Evolutionary conservation across 2,797 vertebrate genomes (phyloP).

Genomic region (Eupleurogrammus muticus): DNA sequence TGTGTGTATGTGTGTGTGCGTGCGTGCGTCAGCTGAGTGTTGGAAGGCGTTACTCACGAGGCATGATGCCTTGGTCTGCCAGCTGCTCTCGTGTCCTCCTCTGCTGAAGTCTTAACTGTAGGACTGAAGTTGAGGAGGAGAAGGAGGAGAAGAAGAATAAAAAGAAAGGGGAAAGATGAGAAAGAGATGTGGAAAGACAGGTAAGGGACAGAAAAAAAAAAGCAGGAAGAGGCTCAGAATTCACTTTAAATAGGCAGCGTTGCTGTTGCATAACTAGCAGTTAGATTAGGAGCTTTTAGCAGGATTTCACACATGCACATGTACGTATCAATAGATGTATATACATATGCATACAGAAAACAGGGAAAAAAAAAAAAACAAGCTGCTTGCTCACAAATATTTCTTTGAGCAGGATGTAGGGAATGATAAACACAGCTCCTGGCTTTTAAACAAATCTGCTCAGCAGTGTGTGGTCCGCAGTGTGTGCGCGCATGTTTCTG

Average conservation of each 20-base stretch:
- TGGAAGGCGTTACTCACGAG: constrained; percentile 90
- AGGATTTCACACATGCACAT: constrained; percentile 10
- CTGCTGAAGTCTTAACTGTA: constrained; percentile 98
- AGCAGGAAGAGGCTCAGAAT: constrained; percentile 66
- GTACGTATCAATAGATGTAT: constrained; percentile 8
- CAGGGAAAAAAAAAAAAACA: constrained; percentile 45
- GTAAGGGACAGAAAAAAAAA: constrained; percentile 55
- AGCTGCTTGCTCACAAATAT: constrained; percentile 79
- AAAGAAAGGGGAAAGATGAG: constrained; percentile 39
- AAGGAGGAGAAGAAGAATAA: constrained; percentile 27
- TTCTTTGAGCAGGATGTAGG: constrained; percentile 86
- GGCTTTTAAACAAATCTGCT: constrained; percentile 86
- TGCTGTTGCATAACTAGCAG: constrained; percentile 14
- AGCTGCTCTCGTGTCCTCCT: constrained; percentile 95
- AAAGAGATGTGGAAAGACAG: constrained; percentile 49
- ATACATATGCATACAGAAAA: constrained; percentile 38
- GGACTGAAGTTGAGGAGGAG: constrained; percentile 84
- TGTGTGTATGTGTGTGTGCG: constrained; percentile 20
- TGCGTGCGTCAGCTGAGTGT: constrained; percentile 42
- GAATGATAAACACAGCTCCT: constrained; percentile 87
- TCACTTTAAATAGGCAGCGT: constrained; percentile 38
- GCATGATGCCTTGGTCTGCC: constrained; percentile 96
- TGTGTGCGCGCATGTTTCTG: constrained; percentile 25
- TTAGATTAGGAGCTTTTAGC: not conserved
- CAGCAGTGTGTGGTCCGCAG: constrained; percentile 85